These are phyloP conservation scores for Rafetus swinhoei DNA, from an alignment of 2,113 vertebrate genomes.

Conservation along the genomic window DNA sequence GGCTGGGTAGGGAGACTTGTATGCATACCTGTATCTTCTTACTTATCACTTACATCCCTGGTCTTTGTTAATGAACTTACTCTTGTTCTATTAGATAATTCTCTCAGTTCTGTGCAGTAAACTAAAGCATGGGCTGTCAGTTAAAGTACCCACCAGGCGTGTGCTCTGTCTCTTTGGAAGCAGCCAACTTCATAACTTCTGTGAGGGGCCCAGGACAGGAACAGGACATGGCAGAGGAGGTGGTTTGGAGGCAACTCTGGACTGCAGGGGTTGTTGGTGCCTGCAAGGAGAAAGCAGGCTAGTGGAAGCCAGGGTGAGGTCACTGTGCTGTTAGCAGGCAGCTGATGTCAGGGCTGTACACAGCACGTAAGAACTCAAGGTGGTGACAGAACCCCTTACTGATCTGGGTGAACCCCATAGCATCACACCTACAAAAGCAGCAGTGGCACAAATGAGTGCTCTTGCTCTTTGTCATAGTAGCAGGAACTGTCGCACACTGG, in stretches of 20 bases:
- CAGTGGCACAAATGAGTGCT: background rate
- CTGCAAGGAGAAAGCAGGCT: background rate
- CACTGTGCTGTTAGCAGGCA: background rate
- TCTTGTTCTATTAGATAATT: background rate
- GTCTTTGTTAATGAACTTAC: background rate
- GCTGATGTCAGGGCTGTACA: background rate
- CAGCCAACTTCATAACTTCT: background rate
- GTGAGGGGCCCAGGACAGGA: background rate
- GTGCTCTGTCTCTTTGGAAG: background rate
- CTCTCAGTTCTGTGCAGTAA: background rate
- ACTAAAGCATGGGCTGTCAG: background rate
- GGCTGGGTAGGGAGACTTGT: background rate
- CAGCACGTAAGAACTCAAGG: background rate
- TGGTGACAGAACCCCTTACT: background rate
- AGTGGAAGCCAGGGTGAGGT: background rate
- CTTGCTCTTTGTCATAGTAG: background rate
- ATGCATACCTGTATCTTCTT: background rate
- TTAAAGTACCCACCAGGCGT: background rate
- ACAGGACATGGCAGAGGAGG: background rate
- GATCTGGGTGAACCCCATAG: background rate
- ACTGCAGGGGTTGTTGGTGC: background rate
- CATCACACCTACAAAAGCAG: background rate
- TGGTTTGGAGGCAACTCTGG: background rate
- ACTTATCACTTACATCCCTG: background rate
- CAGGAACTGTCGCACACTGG: rapidly evolving